Base-by-base conservation (phyloP, 2,113 vertebrate genomes). In the Equus przewalskii region DNA sequence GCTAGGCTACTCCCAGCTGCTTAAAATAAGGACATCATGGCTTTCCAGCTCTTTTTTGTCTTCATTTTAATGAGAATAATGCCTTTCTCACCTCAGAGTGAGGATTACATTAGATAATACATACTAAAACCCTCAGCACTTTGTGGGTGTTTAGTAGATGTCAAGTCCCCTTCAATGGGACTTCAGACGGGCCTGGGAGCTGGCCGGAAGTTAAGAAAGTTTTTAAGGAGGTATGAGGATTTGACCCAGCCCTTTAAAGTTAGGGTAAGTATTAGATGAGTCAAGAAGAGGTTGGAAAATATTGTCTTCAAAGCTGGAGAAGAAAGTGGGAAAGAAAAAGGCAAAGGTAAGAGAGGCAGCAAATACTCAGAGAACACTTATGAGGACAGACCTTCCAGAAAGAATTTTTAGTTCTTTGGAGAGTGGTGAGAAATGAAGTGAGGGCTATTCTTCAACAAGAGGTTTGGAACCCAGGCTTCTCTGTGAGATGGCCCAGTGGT, bases 121-220 rank as follows among this genome's bases (percentile, higher is more conserved):
- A 22, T 5, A 36, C 12, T 33, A 13, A 83, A 44, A 81, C 24
- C 24, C 12, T 60, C 60, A 49, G 11, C 76, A 64, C 30, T 84
- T 73, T 30, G 56, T 65, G 62, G 13, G 6, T 67, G 44, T 70
- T n/a, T 51, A 64, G 22, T 44, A 44, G 76, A 60, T 5, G 7
- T 3, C 28, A 15, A 0, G 19, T 28, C 21, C 46, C 46, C 7
- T 72, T n/a, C 19, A 2, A 6, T 33, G 28, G 9, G 10, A 69
- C 36, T 65, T 87, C 21, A 78, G 21, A 78, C 15, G 15, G 11
- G 1, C 19, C 33, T 83, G 1, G 60, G 8, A 89, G 19, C 33
- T 22, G 21, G 6, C 10, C 11, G 19, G 13, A 67, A 79, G 36
- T 26, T 30, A 36, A 67, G 19, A 76, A 73, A 56, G 51, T 3